phyloP scores from a whole-genome alignment of 2,113 vertebrate genomes.

The Hypomesus transpacificus region DNA sequence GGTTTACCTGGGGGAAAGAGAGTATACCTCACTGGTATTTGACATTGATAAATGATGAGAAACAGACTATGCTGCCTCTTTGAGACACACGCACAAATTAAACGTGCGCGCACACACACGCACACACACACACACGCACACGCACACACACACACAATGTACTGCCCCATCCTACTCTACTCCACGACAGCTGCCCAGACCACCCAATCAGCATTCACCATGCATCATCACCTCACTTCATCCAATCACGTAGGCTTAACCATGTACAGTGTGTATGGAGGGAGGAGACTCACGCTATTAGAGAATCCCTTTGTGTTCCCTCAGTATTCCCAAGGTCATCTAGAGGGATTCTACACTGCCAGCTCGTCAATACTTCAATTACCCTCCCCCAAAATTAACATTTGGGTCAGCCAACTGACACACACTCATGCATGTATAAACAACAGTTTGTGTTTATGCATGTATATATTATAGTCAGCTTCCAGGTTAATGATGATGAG shows the following conservation, averaged over 20 bases:
- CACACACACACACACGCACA: slow-evolving; percentile 26
- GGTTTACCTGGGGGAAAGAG: slow-evolving; percentile 16
- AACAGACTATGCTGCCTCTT: slow-evolving; percentile 7
- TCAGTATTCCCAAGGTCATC: slow-evolving; percentile 49
- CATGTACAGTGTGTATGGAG: slow-evolving; percentile 33
- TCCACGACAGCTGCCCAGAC: slow-evolving; percentile 24
- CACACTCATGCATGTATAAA: not conserved
- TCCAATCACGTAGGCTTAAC: slow-evolving; percentile 56
- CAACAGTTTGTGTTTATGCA: not conserved
- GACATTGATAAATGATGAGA: slow-evolving; percentile 57
- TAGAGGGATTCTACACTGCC: not conserved
- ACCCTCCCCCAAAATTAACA: not conserved
- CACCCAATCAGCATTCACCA: slow-evolving; percentile 63
- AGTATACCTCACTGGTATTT: slow-evolving; percentile 27
- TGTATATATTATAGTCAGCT: not conserved
- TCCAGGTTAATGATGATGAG: slow-evolving; percentile 42
- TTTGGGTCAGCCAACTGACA: not conserved
- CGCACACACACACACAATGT: slow-evolving; percentile 33
- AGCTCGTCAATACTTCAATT: not conserved
- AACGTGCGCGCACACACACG: slow-evolving; percentile 13
- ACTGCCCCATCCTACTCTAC: not conserved
- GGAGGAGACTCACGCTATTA: not conserved
- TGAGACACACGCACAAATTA: not conserved
- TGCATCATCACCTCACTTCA: slow-evolving; percentile 52
- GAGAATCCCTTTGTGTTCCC: slow-evolving; percentile 50